Evolutionary conservation across 2,888 invertebrate species (phyloP).

Genomic region (Dysmachus trigonus): DNA sequence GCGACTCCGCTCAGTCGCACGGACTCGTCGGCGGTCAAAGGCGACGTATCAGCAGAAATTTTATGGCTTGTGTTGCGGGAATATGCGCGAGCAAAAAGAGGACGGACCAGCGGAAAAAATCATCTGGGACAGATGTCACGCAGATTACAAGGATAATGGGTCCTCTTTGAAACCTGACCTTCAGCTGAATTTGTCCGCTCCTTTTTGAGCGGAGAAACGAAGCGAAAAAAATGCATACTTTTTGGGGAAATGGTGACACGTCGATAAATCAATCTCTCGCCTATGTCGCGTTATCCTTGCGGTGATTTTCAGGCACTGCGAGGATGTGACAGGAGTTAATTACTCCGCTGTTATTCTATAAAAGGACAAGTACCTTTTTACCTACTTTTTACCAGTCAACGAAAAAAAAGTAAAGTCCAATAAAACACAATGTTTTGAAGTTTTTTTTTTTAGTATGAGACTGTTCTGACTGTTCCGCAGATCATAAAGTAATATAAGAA

Average conservation of each 20-base stretch:
- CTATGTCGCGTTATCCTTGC: neutral
- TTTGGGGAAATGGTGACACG: neutral
- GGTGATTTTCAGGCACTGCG: neutral
- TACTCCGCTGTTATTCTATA: neutral
- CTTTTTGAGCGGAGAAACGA: neutral
- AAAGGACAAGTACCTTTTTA: too few species aligned
- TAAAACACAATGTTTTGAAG: too few species aligned
- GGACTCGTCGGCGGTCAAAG: neutral
- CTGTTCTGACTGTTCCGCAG: too few species aligned
- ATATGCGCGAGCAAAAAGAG: neutral
- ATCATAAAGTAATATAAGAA: too few species aligned
- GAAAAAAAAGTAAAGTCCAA: too few species aligned
- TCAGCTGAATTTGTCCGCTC: neutral
- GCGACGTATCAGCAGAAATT: neutral
- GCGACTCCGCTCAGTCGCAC: neutral
- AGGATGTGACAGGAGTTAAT: neutral
- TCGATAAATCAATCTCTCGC: conserved; percentile 10
- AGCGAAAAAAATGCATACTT: neutral
- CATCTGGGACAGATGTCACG: conserved; percentile 9
- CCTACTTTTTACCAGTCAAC: too few species aligned
- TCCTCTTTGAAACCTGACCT: conserved; percentile 8
- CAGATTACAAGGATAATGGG: conserved; percentile 17
- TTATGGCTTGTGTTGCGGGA: conserved; percentile 1
- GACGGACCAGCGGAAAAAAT: neutral
- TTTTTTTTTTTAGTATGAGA: too few species aligned